Conservation (phyloP, 1,140 invertebrate genomes). For the Drosophila watanabei region DNA sequence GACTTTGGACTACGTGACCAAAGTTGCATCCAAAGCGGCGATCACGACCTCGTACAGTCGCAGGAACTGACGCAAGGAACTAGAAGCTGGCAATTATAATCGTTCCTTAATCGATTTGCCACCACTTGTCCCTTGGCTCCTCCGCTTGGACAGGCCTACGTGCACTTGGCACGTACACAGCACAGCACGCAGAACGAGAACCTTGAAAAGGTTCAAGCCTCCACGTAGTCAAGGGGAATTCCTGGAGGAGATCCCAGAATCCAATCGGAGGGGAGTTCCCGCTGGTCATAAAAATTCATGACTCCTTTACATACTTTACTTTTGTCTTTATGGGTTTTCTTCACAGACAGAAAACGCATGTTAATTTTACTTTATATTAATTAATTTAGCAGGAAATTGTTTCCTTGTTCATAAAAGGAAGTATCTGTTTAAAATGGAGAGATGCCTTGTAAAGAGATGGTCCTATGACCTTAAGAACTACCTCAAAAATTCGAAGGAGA, state of each 20-base stretch:
- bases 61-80: constrained; percentile 48
- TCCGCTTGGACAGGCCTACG: constrained; percentile 40
- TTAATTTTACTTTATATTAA: constrained; percentile 20
- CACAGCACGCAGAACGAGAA: constrained; percentile 43
- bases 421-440: neutral
- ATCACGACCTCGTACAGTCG: constrained; percentile 26
- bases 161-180: constrained; percentile 64
- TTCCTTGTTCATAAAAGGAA: neutral
- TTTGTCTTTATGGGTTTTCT: constrained; percentile 16
- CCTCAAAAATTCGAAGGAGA: neutral
- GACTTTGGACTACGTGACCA: constrained; percentile 69
- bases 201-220: constrained; percentile 75
- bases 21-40: constrained; percentile 20
- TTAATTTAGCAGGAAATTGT: neutral
- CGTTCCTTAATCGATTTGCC: constrained; percentile 49
- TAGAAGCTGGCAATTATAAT: constrained; percentile 41
- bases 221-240: constrained; percentile 54
- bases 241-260: constrained; percentile 22
- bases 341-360: constrained; percentile 1
- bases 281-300: constrained; percentile 31
- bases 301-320: constrained; percentile 8
- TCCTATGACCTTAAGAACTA: too few relatives aligned
- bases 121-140: constrained; percentile 10
- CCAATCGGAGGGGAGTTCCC: constrained; percentile 31
- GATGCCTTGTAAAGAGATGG: too few relatives aligned